Percentiles rank a stretch among this genome's conserved stretches.
These are phyloP conservation scores for Drosophila ohnishii DNA, from an alignment of 1,140 invertebrate genomes.

Conservation along the genomic window DNA sequence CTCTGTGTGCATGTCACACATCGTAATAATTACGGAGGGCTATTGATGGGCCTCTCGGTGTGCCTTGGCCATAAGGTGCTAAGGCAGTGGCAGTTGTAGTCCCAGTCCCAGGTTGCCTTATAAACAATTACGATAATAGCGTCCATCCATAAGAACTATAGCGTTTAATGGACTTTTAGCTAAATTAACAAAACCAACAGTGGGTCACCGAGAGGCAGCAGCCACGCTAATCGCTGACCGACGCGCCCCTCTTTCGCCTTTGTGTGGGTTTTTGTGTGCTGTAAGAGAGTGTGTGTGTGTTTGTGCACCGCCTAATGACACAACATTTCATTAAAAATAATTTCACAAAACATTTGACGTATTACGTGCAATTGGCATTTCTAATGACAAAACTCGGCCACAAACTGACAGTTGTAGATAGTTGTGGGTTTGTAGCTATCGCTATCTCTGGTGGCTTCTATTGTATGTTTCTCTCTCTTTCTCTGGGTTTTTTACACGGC, in stretches of 20 bases:
- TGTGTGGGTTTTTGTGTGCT: constrained; percentile 7
- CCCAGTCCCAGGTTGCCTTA: constrained; percentile 28
- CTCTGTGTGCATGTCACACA: constrained; percentile 69
- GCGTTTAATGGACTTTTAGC: constrained; percentile 78
- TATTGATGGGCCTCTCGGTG: constrained; percentile 36
- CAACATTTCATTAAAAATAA: constrained; percentile 81
- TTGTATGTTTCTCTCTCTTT: neutral
- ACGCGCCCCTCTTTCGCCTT: constrained; percentile 63
- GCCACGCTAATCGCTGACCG: constrained; percentile 49
- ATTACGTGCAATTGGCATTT: constrained; percentile 80
- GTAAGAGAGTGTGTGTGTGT: constrained; percentile 4
- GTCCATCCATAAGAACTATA: constrained; percentile 64
- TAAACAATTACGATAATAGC: constrained; percentile 74
- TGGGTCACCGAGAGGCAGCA: constrained; percentile 11
- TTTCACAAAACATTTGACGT: constrained; percentile 78
- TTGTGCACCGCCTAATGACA: constrained; percentile 65
- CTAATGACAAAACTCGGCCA: constrained; percentile 57
- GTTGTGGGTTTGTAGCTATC: constrained; percentile 9
- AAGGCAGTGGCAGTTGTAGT: constrained; percentile 8
- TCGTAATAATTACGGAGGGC: constrained; percentile 60
- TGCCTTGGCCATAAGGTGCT: constrained; percentile 28
- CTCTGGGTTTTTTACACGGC: neutral
- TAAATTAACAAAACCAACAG: constrained; percentile 76
- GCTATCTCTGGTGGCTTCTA: constrained; percentile 24
- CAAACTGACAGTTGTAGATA: constrained; percentile 36